Conservation (phyloP, 2,113 vertebrate species). For the Poecilia latipinna region DNA sequence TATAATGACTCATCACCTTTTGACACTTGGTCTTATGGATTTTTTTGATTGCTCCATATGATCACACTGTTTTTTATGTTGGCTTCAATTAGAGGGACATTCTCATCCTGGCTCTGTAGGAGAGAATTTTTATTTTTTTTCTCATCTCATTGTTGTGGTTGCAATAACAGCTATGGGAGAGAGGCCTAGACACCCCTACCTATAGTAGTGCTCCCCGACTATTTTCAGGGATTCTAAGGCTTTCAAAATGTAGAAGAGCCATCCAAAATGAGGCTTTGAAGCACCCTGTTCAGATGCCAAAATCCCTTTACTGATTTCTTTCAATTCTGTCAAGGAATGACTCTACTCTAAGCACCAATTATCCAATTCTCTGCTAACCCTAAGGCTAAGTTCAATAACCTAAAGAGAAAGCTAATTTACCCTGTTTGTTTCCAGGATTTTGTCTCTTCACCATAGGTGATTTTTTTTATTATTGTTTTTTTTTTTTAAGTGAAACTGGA, state of each 20-base stretch:
- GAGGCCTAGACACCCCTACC: background rate
- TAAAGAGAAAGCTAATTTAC: background rate
- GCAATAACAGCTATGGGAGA: no score
- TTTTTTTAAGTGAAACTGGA: no score
- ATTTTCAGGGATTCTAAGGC: background rate
- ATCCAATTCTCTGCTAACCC: background rate
- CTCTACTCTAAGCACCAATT: background rate
- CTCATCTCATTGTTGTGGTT: background rate
- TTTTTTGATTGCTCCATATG: background rate
- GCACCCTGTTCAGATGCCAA: no score
- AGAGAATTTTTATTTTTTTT: background rate
- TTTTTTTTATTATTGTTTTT: no score
- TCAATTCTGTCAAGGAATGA: background rate
- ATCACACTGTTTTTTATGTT: background rate
- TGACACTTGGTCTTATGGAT: background rate
- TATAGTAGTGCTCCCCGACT: background rate
- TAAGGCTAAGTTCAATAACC: background rate
- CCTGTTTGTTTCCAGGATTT: background rate
- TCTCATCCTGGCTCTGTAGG: background rate
- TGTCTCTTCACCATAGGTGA: no score
- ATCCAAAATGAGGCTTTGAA: no score
- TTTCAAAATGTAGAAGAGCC: background rate
- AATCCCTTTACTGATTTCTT: no score
- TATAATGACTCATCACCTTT: background rate
- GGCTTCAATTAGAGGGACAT: background rate